Conservation (phyloP, 2,797 vertebrate genomes). For the Sebastes baramenuke region DNA sequence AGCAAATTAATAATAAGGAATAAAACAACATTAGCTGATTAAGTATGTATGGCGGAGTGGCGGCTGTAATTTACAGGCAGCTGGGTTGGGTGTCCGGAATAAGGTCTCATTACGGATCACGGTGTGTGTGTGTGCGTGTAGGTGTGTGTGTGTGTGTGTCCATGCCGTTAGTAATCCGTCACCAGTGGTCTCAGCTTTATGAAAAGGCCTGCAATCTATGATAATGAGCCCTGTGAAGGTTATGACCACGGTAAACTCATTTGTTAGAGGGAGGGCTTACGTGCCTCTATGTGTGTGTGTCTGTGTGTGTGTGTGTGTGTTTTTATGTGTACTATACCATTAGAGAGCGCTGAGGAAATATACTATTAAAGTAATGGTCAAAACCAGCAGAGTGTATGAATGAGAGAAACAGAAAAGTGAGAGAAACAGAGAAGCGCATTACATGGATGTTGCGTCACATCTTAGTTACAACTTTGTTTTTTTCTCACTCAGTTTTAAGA, state of each 20-base stretch:
- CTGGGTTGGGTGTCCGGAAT: slow-evolving; percentile 80
- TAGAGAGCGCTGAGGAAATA: slow-evolving; percentile 64
- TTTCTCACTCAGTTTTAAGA: slow-evolving; percentile 34
- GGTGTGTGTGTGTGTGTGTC: slow-evolving; percentile 52
- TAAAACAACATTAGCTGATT: slow-evolving; percentile 89
- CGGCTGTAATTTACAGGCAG: slow-evolving; percentile 83
- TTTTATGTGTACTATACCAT: slow-evolving; percentile 53
- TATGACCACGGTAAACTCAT: slow-evolving; percentile 84
- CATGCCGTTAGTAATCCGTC: slow-evolving; percentile 80
- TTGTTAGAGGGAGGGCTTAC: slow-evolving; percentile 75
- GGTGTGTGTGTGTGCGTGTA: slow-evolving; percentile 27
- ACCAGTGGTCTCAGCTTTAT: slow-evolving; percentile 80
- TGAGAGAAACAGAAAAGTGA: slow-evolving; percentile 33
- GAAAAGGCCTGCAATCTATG: slow-evolving; percentile 85
- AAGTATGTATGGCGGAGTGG: slow-evolving; percentile 82
- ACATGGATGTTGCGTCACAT: slow-evolving; percentile 78
- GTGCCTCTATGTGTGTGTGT: neutral
- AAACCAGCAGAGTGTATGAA: slow-evolving; percentile 38
- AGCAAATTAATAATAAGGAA: slow-evolving; percentile 85
- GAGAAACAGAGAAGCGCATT: slow-evolving; percentile 43
- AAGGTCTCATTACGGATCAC: slow-evolving; percentile 82
- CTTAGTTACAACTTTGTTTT: slow-evolving; percentile 55
- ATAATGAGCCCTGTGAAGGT: slow-evolving; percentile 85
- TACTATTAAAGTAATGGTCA: slow-evolving; percentile 76
- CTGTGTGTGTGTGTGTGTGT: neutral